Percentiles rank a stretch among this genome's conserved stretches.
Conservation (phyloP, 1,140 invertebrate genomes). For the Hydropsyche tenuis region DNA sequence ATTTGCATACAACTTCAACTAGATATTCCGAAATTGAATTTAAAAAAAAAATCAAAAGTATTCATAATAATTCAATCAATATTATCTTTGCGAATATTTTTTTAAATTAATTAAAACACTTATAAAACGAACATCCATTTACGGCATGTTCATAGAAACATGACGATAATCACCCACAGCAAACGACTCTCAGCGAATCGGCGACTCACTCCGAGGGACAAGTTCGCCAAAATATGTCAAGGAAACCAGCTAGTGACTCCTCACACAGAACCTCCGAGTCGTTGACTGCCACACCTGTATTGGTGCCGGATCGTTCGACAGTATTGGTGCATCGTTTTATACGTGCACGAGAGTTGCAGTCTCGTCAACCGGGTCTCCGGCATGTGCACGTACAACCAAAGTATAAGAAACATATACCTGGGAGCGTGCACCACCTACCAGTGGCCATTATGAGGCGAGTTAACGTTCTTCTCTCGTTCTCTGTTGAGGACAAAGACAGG, state of each 20-base stretch:
- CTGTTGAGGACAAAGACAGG: constrained; percentile 46
- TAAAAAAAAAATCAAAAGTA: too few relatives aligned
- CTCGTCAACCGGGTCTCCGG: neutral
- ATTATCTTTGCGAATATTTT: too few relatives aligned
- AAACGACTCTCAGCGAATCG: neutral
- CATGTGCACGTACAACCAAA: constrained; percentile 27
- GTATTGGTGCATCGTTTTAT: neutral
- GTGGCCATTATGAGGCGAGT: neutral
- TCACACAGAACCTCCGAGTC: constrained; percentile 18
- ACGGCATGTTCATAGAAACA: neutral
- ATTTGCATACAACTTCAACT: too few relatives aligned
- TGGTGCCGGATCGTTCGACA: neutral
- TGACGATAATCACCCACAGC: neutral
- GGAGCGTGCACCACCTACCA: too few relatives aligned
- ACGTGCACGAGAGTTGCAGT: neutral
- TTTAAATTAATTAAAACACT: neutral
- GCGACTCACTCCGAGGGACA: neutral
- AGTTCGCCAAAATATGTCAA: constrained; percentile 17
- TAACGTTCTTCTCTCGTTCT: neutral
- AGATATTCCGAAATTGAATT: too few relatives aligned
- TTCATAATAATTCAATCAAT: too few relatives aligned
- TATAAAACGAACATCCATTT: neutral
- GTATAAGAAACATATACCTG: neutral
- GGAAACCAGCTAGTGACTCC: constrained; percentile 21
- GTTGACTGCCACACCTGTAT: constrained; percentile 10